A percentile compares a stretch with the other conserved stretches of the same genome.
phyloP scores from a whole-genome alignment of 2,797 vertebrate genomes.

The Crocidura indochinensis region DNA sequence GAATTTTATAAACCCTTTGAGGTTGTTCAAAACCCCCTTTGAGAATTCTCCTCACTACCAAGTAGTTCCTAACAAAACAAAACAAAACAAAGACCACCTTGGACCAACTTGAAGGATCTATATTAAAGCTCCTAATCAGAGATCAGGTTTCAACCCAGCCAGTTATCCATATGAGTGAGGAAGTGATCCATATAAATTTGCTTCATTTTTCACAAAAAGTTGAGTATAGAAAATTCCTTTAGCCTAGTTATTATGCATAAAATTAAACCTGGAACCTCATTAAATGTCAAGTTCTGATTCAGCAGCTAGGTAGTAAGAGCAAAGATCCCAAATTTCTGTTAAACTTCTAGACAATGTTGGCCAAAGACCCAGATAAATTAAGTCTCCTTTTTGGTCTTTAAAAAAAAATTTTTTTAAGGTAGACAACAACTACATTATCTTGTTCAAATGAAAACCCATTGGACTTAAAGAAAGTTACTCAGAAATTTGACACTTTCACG shows the following conservation, averaged over 20 bases:
- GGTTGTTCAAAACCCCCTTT: neutral
- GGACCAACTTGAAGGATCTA: slow-evolving; percentile 16
- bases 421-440: neutral
- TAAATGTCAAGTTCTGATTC: slow-evolving; percentile 5
- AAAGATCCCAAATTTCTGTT: neutral
- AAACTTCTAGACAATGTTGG: neutral
- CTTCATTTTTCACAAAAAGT: slow-evolving; percentile 58
- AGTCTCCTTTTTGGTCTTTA: neutral
- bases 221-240: neutral
- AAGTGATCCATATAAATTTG: slow-evolving; percentile 8
- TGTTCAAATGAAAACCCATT: neutral
- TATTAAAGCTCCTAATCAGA: neutral
- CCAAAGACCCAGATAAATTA: neutral
- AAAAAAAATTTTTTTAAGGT: neutral
- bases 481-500: neutral
- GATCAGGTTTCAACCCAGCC: slow-evolving; percentile 20
- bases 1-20: too few species aligned
- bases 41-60: neutral
- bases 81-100: neutral
- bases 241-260: neutral
- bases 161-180: neutral
- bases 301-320: neutral
- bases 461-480: slow-evolving; percentile 43
- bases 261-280: neutral
- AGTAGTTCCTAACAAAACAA: neutral